phyloP scores from a whole-genome alignment of 2,113 vertebrate genomes.

The Hyaena hyaena region DNA sequence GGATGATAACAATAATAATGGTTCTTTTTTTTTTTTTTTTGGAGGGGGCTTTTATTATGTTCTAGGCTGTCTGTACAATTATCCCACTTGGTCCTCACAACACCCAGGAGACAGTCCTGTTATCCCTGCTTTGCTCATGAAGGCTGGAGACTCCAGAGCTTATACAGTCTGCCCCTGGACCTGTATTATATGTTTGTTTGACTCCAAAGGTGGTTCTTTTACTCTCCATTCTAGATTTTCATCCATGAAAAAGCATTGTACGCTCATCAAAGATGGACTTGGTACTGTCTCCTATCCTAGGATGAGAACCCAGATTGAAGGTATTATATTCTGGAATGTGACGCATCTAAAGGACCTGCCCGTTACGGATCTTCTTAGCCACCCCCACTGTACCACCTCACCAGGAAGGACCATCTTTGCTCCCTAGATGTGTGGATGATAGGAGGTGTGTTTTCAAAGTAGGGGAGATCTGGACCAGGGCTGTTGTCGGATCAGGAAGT shows the following conservation, averaged over 20 bases:
- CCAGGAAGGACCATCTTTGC: not conserved
- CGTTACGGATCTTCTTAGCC: not conserved
- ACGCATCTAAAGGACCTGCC: not conserved
- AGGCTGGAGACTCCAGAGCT: rapidly evolving
- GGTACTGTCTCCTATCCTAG: not conserved
- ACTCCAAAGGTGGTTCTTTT: not conserved
- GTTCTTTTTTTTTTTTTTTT: not conserved
- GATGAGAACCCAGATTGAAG: not conserved
- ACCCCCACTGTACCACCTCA: rapidly evolving
- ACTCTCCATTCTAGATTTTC: not conserved
- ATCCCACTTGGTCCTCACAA: not conserved
- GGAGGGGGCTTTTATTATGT: not conserved
- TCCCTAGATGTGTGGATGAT: not conserved
- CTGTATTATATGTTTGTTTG: not conserved
- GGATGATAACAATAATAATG: not conserved
- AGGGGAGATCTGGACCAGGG: not conserved
- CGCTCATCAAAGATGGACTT: not conserved
- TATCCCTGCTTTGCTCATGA: not conserved
- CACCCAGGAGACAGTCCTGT: not conserved
- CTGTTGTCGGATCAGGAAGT: not conserved
- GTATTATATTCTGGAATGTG: not conserved
- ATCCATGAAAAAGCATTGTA: not conserved
- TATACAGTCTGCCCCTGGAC: rapidly evolving
- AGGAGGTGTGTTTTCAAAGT: not conserved
- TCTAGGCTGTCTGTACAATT: not conserved